Base-by-base conservation (phyloP, 2,888 invertebrate genomes). In the Epirrita christyi region DNA sequence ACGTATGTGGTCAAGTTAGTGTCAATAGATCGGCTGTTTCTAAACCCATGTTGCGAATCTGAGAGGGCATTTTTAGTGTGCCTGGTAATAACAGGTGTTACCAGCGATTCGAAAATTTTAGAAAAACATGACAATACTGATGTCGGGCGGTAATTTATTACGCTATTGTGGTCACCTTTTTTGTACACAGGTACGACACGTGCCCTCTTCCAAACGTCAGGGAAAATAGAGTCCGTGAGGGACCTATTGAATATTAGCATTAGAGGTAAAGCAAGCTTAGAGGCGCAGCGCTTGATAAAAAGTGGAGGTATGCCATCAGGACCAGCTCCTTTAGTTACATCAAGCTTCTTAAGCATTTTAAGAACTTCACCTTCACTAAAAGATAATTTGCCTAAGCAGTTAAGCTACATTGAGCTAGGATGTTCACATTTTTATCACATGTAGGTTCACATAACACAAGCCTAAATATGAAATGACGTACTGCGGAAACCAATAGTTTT, bases 221-320 rank as follows among this genome's bases (percentile, higher is more conserved):
- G 56, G 32, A 51, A 51, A n/a, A n/a, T n/a, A n/a, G n/a, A n/a
- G n/a, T n/a, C n/a, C n/a, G n/a, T n/a, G n/a, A n/a, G n/a, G n/a
- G n/a, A n/a, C n/a, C n/a, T n/a, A n/a, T n/a, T n/a, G n/a, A n/a
- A n/a, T n/a, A n/a, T n/a, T n/a, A n/a, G n/a, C n/a, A n/a, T n/a
- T n/a, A n/a, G n/a, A n/a, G n/a, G n/a, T n/a, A 0, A 46, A 9
- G n/a, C n/a, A n/a, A n/a, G n/a, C n/a, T n/a, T n/a, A n/a, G n/a
- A n/a, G n/a, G n/a, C n/a, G n/a, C n/a, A n/a, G n/a, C n/a, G n/a
- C n/a, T n/a, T n/a, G n/a, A n/a, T n/a, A n/a, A n/a, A n/a, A n/a
- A n/a, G n/a, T 1, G 50, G 42, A 3, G 56, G 56, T 8, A 56
- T 36, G 8, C 32, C 32, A 46, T 56, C 56, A 9, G 50, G 51